Conservation (phyloP, 2,113 vertebrate genomes). For the Spilogale gracilis region DNA sequence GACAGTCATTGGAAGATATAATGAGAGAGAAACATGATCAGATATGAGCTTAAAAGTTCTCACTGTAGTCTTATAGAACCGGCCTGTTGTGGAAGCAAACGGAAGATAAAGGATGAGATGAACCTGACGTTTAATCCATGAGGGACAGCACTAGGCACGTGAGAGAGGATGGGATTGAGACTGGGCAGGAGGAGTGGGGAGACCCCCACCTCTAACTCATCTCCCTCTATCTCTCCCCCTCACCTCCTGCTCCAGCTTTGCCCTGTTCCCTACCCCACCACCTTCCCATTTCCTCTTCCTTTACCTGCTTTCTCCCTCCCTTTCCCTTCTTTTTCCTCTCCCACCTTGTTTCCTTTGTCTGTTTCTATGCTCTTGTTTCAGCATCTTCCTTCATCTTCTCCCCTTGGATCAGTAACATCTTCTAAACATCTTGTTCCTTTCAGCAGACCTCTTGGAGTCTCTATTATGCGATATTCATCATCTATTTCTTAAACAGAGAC, state of each 20-base stretch:
- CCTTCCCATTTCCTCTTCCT: not conserved
- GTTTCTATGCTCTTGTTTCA: not conserved
- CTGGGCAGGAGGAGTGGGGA: not conserved
- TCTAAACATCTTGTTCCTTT: not conserved
- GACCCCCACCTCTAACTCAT: not conserved
- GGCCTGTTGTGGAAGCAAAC: not conserved
- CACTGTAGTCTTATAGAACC: not conserved
- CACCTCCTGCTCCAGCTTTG: not conserved
- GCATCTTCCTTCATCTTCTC: not conserved
- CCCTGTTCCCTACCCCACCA: fast-evolving
- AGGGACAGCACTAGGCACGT: not conserved
- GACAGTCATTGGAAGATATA: not conserved
- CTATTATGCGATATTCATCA: not conserved
- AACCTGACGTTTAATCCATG: not conserved
- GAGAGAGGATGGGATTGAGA: not conserved
- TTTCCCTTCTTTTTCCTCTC: not conserved
- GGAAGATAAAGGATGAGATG: not conserved
- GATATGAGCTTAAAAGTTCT: not conserved
- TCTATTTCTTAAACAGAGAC: not conserved
- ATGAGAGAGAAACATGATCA: not conserved
- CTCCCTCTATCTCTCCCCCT: not conserved
- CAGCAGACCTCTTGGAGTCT: not conserved
- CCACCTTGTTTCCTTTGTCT: not conserved
- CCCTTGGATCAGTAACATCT: not conserved
- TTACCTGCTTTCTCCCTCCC: not conserved